Evolutionary conservation across 2,797 vertebrate species (phyloP), one percentile per base, ranked within the genome.

Genomic region (Discoglossus pictus): DNA sequence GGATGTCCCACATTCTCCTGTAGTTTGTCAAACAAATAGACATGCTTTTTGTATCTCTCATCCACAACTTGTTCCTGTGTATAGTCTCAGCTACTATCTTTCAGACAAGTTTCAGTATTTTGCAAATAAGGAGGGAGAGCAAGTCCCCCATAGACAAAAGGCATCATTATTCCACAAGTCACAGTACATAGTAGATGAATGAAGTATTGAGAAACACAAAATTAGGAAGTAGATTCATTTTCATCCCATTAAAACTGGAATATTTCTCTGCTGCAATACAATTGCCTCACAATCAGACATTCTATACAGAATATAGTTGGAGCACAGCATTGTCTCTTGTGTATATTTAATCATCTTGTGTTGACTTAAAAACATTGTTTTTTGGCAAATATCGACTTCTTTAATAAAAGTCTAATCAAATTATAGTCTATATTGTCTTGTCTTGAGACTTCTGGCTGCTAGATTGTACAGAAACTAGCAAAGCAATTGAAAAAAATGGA

Each of bases 121-220:
- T 80, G 80, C 81, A 76, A 77, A 84, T 80, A 82, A 82, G 86
- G 81, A 74, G 84, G 82, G 84, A 80, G 86, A 88, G 87, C 79
- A 90, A 83, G 83, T 80, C 76, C 73, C 55, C 62, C 64, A 15
- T 63, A 87, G 84, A 98, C 96, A 99, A 98, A 95, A 94, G 94
- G 83, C 82, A 78, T 94, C 92, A 91, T 98, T 98, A 95, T 99
- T 96, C 88, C 85, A 68, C 62, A 69, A 87, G 87, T 81, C 87
- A 77, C 38, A 76, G 86, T 83, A 88, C 86, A 82, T 87, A 84
- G 88, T 66, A 79, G 81, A 95, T 98, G 94, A 99, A 97, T 96
- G 90, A 93, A 80, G 93, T 88, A 92, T 96, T 98, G 94, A 99
- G 90, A 92, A 88, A 73, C 86, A 77, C 68, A 78, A 79, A 88